Conservation (phyloP, 1,140 invertebrate species). For the Drosophila setifemur region DNA sequence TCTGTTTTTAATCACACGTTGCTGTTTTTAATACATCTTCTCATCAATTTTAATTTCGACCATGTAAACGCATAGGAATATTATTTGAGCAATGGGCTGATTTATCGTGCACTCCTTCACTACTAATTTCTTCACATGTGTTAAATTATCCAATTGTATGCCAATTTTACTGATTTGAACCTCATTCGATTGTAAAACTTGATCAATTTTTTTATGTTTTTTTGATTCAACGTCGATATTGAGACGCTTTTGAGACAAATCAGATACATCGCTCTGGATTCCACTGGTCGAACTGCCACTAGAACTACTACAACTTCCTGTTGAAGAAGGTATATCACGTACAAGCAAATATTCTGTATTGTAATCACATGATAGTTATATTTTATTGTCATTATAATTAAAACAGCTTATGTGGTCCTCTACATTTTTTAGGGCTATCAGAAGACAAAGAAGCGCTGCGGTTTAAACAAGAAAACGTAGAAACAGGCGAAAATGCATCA, state of each 20-base stretch:
- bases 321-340: slow-evolving; percentile 69
- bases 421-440: slow-evolving; percentile 8
- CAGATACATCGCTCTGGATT: slow-evolving; percentile 65
- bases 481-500: too few species aligned
- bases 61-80: neutral
- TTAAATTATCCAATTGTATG: neutral
- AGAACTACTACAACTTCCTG: slow-evolving; percentile 60
- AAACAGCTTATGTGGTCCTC: slow-evolving; percentile 55
- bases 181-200: neutral
- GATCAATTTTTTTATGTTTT: neutral
- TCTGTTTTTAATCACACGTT: slow-evolving; percentile 95
- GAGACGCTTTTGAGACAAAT: slow-evolving; percentile 17
- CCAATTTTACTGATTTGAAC: neutral
- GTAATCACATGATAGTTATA: slow-evolving; percentile 34
- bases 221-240: slow-evolving; percentile 10
- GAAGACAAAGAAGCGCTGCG: too few species aligned
- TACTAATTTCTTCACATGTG: neutral
- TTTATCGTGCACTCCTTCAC: neutral
- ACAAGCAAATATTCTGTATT: slow-evolving; percentile 29
- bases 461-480: too few species aligned
- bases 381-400: slow-evolving; percentile 39
- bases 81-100: neutral
- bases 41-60: slow-evolving; percentile 43
- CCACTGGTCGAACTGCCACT: slow-evolving; percentile 66
- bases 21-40: slow-evolving; percentile 91